phyloP scores from a whole-genome alignment of 53 echinoderm and acorn worm species.

The Echinarachnius parma region DNA sequence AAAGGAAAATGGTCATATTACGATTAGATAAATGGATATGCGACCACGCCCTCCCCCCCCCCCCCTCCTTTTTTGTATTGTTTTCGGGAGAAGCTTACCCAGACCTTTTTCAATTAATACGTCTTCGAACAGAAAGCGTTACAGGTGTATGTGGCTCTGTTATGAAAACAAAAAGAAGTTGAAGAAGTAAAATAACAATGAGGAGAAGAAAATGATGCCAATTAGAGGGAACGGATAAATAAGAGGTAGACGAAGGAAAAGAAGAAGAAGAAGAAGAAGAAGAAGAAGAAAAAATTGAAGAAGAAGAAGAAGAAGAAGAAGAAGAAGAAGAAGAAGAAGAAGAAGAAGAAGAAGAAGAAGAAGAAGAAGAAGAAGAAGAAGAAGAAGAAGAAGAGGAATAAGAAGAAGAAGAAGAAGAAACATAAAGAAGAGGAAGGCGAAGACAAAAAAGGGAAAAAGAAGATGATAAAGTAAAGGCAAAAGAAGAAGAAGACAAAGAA shows the following conservation, averaged over 20 bases:
- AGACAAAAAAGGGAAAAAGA: neutral
- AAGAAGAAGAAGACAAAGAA: neutral
- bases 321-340: neutral
- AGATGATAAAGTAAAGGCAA: neutral
- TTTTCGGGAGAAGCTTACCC: too few relatives aligned
- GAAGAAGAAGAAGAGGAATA: neutral
- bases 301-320: neutral
- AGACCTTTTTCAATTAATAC: too few relatives aligned
- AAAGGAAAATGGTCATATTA: too few relatives aligned
- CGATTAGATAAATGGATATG: too few relatives aligned
- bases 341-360: neutral
- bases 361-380: neutral
- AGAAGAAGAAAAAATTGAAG: neutral
- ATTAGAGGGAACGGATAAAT: too few relatives aligned
- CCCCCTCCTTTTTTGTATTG: too few relatives aligned
- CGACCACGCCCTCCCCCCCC: too few relatives aligned
- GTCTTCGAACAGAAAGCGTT: too few relatives aligned
- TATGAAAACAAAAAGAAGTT: neutral
- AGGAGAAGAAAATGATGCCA: neutral
- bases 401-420: neutral
- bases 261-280: neutral
- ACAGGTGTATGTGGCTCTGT: too few relatives aligned
- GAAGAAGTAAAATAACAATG: neutral
- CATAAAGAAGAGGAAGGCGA: neutral
- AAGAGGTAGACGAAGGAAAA: too few relatives aligned